Evolutionary conservation across 2,888 invertebrate species (phyloP).

Genomic region (Xiphydria camelus): DNA sequence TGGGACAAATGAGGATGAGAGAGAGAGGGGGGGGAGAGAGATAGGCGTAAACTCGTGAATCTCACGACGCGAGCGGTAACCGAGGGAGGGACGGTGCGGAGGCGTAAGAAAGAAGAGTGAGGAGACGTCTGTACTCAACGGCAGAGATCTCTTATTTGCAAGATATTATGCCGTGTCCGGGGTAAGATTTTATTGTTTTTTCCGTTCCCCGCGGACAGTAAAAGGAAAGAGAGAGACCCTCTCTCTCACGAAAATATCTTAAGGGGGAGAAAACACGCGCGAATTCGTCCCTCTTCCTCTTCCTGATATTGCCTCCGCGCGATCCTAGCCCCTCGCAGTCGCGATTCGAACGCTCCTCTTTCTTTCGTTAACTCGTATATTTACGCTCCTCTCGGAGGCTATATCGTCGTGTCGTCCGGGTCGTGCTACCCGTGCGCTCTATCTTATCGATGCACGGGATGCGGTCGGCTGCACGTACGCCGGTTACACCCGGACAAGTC

Average conservation of each 20-base stretch:
- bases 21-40: conserved; percentile 5
- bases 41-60: too few relatives aligned
- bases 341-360: too few relatives aligned
- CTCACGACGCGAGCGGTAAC: conserved; percentile 17
- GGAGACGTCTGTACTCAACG: conserved; percentile 14
- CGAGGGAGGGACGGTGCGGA: conserved; percentile 4
- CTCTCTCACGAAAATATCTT: neutral
- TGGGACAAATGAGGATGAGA: conserved; percentile 13
- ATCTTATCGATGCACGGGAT: too few relatives aligned
- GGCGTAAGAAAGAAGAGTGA: neutral
- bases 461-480: too few relatives aligned
- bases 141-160: conserved; percentile 46
- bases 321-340: too few relatives aligned
- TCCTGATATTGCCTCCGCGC: neutral
- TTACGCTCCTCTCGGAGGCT: too few relatives aligned
- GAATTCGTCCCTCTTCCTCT: conserved; percentile 15
- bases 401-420: too few relatives aligned
- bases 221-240: neutral
- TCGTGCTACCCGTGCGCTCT: too few relatives aligned
- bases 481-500: too few relatives aligned
- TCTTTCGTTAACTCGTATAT: too few relatives aligned
- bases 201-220: conserved; percentile 6
- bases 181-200: conserved; percentile 26
- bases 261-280: too few relatives aligned
- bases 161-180: conserved; percentile 46